These are phyloP conservation scores for Leucozona laternaria DNA, from an alignment of 2,888 invertebrate species.

Conservation along the genomic window DNA sequence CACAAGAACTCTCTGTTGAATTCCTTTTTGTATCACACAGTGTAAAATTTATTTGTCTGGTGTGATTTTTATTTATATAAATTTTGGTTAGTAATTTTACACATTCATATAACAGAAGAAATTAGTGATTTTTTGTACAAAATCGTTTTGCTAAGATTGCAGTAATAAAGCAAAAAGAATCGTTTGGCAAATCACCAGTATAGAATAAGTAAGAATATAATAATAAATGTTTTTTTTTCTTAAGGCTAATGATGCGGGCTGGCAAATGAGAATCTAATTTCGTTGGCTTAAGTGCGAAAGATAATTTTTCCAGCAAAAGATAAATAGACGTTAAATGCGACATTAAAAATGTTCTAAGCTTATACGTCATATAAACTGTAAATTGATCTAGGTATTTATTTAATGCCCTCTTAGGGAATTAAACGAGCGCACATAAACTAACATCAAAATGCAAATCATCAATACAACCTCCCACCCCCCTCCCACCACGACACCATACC, in stretches of 20 bases:
- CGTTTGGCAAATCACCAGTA: slow-evolving; percentile 63
- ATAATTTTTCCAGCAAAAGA: slow-evolving; percentile 29
- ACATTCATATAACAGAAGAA: slow-evolving; percentile 1
- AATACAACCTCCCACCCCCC: background rate
- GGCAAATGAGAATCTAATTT: slow-evolving; percentile 37
- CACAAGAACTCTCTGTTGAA: background rate
- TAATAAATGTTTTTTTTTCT: slow-evolving; percentile 1
- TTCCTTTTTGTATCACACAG: slow-evolving; percentile 10
- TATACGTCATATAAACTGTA: too few relatives aligned
- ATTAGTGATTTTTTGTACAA: background rate
- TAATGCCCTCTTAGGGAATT: background rate
- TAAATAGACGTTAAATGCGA: slow-evolving; percentile 5
- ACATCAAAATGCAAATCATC: slow-evolving; percentile 49
- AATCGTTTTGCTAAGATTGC: slow-evolving; percentile 2
- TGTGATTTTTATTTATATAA: background rate
- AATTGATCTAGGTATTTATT: slow-evolving; percentile 4
- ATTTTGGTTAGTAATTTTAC: slow-evolving; percentile 1
- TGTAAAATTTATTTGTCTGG: background rate
- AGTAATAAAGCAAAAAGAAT: slow-evolving; percentile 3
- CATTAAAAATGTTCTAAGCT: slow-evolving; percentile 10
- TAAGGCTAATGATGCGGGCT: slow-evolving; percentile 9
- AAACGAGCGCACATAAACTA: slow-evolving; percentile 7
- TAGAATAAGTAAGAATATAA: background rate
- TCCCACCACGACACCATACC: too few relatives aligned
- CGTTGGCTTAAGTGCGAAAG: slow-evolving; percentile 29